Base-by-base conservation (phyloP, 1,140 invertebrate genomes). In the Monochamus saltuarius region DNA sequence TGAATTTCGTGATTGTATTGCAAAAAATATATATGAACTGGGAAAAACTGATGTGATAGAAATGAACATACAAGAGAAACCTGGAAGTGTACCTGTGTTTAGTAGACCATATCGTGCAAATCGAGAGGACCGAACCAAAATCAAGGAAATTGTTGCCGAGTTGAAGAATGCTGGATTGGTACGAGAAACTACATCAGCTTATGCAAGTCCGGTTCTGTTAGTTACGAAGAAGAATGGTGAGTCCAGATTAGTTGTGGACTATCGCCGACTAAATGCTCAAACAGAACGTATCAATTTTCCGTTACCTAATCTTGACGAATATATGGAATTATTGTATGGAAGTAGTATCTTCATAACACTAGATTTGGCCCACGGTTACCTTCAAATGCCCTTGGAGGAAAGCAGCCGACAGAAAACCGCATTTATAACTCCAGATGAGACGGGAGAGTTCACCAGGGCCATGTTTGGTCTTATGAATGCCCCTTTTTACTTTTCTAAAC, bases 241-340 rank as follows among this genome's bases (percentile, higher is more conserved):
- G 1, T 50, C 63, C 4, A 39, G 81, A 17, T 72, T 82, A 10
- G 84, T 80, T 68, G 64, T 82, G 0, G 80, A 84, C 60, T 83
- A 77, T 59, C 61, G 80, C 6, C 35, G 42, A 16, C 46, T 82
- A 2, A 83, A 83, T 61, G 66, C 62, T 22, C 56, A 56, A 39
- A 66, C 72, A 34, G 38, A 61, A 37, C 60, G 68, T 62, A 51
- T 71, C 36, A 56, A 59, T 13, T 76, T 60, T 46, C 71, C 22
- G 2, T 29, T 29, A 29, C 22, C 22, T 29, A 29, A 29, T 29
- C 22, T 29, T 29, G 22, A 29, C 68, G 9, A 53, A 13, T 36
- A 14, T 14, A 36, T 53, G 9, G 17, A 22, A 22, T 13, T 14
- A 13, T 37, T 53, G n/a, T 53, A 10, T 35, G 51, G 51, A 10